A percentile compares a stretch with the other conserved stretches of the same genome.
Conservation (phyloP, 2,113 vertebrate genomes). For the Prunella fulvescens region DNA sequence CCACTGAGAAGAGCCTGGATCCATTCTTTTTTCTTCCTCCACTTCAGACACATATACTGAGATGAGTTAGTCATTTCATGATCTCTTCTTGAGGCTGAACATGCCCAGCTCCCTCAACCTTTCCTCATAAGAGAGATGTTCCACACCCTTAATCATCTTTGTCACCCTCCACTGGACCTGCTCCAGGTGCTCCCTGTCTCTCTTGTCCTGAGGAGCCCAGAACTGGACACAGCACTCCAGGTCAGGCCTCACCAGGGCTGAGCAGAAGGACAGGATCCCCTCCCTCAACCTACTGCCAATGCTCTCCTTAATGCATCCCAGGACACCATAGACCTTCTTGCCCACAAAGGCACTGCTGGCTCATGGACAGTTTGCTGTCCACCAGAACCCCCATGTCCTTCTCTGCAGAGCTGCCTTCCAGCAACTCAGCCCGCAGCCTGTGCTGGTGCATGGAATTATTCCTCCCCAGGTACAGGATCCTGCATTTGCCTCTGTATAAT, state of each 20-base stretch:
- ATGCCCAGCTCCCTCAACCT: neutral
- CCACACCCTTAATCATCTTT: neutral
- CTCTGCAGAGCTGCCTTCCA: neutral
- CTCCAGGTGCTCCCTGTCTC: neutral
- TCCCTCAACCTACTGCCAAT: neutral
- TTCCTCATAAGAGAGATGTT: neutral
- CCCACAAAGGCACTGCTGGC: neutral
- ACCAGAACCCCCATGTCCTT: neutral
- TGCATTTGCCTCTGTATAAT: neutral
- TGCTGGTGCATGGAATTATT: neutral
- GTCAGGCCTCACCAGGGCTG: neutral
- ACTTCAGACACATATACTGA: neutral
- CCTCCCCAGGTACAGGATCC: neutral
- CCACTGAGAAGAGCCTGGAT: neutral
- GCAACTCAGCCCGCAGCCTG: neutral
- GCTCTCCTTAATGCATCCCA: neutral
- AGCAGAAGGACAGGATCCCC: neutral
- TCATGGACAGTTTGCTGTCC: neutral
- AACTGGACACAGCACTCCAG: neutral
- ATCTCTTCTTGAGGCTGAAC: neutral
- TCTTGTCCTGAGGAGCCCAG: neutral
- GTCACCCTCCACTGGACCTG: neutral
- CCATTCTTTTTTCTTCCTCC: neutral
- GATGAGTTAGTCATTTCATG: neutral
- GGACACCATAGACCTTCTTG: rapidly evolving